Conservation (phyloP, 2,113 vertebrate genomes). For the Nannospalax galili region DNA sequence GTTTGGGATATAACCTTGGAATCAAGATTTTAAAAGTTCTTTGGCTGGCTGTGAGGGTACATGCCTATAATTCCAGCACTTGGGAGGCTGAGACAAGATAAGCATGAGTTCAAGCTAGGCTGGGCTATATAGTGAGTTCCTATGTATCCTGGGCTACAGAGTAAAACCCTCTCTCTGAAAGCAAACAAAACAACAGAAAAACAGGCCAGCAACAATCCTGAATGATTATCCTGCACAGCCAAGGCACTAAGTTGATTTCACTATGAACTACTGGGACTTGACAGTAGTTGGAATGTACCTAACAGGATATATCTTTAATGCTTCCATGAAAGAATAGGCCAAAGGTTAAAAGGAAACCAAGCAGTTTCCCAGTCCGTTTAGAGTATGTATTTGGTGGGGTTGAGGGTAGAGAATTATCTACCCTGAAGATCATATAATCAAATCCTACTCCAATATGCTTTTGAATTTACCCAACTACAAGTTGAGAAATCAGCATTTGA, state of each 20-base stretch:
- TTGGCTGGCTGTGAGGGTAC: too few relatives aligned
- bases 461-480: background rate
- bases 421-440: background rate
- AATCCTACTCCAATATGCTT: background rate
- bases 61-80: background rate
- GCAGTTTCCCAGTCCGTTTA: background rate
- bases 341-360: background rate
- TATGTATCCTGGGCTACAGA: background rate
- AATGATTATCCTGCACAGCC: background rate
- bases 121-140: background rate
- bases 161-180: background rate
- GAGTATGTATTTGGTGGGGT: background rate
- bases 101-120: background rate
- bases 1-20: background rate
- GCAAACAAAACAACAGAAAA: background rate
- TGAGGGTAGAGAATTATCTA: background rate
- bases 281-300: conserved; percentile 17
- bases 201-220: background rate
- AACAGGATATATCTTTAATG: background rate
- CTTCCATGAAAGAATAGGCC: conserved; percentile 2
- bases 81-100: background rate
- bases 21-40: conserved; percentile 37
- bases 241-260: conserved; percentile 34
- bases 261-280: background rate
- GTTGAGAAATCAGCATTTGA: background rate